Base-by-base conservation (phyloP, 2,888 invertebrate species). In the Harpalus rubripes region DNA sequence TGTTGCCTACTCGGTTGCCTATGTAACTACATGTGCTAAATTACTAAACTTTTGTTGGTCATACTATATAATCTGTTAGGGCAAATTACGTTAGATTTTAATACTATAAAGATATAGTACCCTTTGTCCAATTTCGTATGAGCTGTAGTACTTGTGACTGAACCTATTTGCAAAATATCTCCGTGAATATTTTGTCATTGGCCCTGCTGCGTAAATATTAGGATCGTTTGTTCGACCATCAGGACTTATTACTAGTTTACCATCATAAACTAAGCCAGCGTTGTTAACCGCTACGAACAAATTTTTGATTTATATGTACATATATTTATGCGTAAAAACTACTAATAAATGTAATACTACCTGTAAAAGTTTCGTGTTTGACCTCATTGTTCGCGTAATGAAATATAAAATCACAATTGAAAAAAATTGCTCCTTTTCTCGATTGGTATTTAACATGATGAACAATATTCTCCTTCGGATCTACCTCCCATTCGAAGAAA, bases 141-240 rank as follows among this genome's bases (percentile, higher is more conserved):
- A 92, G 88, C 92, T 93, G 88, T 92, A 95, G 88, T 93, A 91
- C n/a, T 90, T 89, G 86, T 95, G 95, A 12, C 91, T 89, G 86
- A 90, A 90, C 12, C 90, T 88, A 0, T 91, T 90, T 0, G 94
- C 94, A 88, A 93, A 92, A 87, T 94, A 92, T n/a, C 92, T 92
- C 8, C 93, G 91, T 0, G 94, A 93, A 89, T 95, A 95, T 86
- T 93, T 93, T 2, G 94, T 94, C 82, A 94, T 90, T 0, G 94
- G 91, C 0, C 96, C 96, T 1, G 94, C 95, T 0, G 93, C 95
- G 88, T 92, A 94, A 82, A 96, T 94, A 84, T 90, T 89, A 0
- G 93, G 92, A 88, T 95, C 95, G 88, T 94, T 95, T 0, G 95
- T 96, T 68, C 92, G 91, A 87, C 93, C 95, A 76, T 92, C 90